Evolutionary conservation across 2,797 vertebrate genomes (phyloP), one percentile per base, ranked within the genome.

Genomic region (Euthynnus affinis): DNA sequence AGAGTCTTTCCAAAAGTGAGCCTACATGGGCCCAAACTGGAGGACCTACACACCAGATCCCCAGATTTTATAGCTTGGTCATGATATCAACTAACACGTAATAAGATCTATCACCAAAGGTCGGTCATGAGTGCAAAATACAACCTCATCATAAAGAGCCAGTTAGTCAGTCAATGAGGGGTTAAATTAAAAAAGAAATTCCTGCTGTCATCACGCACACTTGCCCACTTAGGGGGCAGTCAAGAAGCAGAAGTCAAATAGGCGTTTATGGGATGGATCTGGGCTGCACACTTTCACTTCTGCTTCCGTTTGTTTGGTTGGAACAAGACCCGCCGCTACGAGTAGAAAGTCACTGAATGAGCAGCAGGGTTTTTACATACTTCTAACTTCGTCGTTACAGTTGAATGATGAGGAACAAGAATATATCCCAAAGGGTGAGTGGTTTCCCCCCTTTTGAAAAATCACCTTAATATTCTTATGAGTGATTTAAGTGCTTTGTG

Each of bases 191-290:
- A 29, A 10, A 22, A 7, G 22, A 48, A 37, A 37, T 23, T 12
- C 14, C 52, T 15, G 32, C 6, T 15, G 15, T 44, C 64, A 27
- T 9, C 22, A 25, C 15, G 6, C n/a, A 52, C 13, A 18, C 9
- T 65, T 32, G 23, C 25, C 14, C 20, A n/a, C 46, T 40, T 22
- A 25, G 25, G 9, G 37, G 13, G 23, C 18, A 18, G 57, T 20
- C 12, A 29, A 57, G 62, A 90, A 91, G 88, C 85, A 88, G 91
- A 92, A 92, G 88, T 84, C 2, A 37, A 23, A 25, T 0, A 22
- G 3, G 12, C 6, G 3, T 51, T 42, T 6, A 17, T 79, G 76
- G 74, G 82, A 82, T n/a, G 22, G 53, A 48, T 44, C 10, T 14
- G 3, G 3, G 20, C 18, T 3, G 18, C 18, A 9, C 12, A 0